These are phyloP conservation scores for Prionailurus bengalensis DNA, from an alignment of 2,113 vertebrate species.

Conservation along the genomic window DNA sequence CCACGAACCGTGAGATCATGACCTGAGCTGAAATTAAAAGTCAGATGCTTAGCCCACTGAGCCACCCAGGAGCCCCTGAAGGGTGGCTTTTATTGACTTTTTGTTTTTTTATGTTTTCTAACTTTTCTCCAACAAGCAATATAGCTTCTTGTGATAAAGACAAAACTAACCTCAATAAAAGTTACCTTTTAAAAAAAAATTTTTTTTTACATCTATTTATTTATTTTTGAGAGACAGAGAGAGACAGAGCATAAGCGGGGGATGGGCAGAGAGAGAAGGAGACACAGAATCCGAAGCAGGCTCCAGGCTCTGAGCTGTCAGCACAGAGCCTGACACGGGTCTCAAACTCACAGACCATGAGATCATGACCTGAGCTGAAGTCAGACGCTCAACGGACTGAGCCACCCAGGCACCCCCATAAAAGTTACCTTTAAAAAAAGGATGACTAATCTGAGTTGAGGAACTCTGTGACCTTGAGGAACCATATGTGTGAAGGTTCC, in stretches of 20 bases:
- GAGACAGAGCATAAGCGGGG: not conserved
- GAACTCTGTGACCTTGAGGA: not conserved
- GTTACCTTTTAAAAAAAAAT: not conserved
- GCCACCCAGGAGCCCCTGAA: not conserved
- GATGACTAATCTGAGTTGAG: not conserved
- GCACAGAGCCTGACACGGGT: too few species aligned
- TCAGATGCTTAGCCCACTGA: too few species aligned
- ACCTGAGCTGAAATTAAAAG: too few species aligned
- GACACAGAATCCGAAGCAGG: not conserved
- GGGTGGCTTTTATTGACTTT: not conserved
- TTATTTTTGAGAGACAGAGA: not conserved
- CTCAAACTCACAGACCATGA: not conserved
- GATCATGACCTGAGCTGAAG: not conserved
- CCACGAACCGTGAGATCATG: too few species aligned
- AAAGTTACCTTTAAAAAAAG: not conserved
- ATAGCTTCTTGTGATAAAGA: constrained; percentile 36
- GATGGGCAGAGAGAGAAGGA: not conserved
- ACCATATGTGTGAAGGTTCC: not conserved
- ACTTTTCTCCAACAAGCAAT: constrained; percentile 4
- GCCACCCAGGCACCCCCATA: not conserved
- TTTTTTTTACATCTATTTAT: not conserved
- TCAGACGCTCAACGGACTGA: not conserved
- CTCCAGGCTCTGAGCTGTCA: not conserved
- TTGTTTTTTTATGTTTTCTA: constrained; percentile 25
- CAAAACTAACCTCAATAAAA: not conserved